Conservation (phyloP, 2,113 vertebrate species). For the Rhodinocichla rosea region DNA sequence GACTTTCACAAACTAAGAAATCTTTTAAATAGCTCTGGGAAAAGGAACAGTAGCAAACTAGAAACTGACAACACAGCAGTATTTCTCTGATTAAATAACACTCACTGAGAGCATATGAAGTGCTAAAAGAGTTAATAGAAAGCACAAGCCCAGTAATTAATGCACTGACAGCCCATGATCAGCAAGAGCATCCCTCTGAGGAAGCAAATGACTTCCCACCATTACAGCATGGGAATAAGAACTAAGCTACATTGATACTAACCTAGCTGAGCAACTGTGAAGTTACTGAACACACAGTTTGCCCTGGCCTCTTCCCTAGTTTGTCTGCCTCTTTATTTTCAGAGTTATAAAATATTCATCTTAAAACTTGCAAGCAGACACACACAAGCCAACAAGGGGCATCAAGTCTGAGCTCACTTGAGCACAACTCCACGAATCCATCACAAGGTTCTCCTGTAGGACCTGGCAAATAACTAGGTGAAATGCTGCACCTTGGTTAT, state of each 20-base stretch:
- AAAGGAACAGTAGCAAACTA: neutral
- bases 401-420: neutral
- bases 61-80: neutral
- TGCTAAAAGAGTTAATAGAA: neutral
- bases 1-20: neutral
- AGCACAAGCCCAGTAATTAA: neutral
- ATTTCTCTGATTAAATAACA: neutral
- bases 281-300: rapidly evolving
- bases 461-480: neutral
- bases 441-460: neutral
- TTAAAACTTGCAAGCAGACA: neutral
- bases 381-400: neutral
- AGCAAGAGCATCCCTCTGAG: neutral
- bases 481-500: neutral
- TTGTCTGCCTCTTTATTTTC: neutral
- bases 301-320: neutral
- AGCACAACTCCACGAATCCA: neutral
- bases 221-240: neutral
- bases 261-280: neutral
- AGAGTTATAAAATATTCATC: neutral
- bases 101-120: neutral
- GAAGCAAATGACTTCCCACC: neutral
- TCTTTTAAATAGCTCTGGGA: neutral
- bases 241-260: neutral
- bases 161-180: neutral